Evolutionary conservation across 53 echinoderm and acorn worm species (phyloP).

Genomic region (Temnopleurus reevesii): DNA sequence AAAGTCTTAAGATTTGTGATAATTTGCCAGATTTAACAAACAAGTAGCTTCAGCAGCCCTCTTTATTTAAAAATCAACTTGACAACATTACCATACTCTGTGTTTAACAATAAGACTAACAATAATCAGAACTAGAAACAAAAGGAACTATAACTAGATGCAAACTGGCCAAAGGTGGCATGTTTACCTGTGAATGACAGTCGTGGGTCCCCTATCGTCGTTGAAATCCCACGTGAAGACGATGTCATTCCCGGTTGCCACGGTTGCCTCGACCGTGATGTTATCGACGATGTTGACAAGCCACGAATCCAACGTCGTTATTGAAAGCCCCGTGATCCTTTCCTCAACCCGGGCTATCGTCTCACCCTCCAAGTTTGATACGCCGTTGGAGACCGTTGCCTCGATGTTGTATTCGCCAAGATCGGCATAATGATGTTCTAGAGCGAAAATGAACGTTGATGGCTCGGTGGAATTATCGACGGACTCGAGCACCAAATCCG

Average conservation of each 20-base stretch:
- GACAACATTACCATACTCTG: no score
- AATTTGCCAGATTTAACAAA: no score
- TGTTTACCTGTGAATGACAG: conserved; percentile 30
- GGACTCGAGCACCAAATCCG: not conserved
- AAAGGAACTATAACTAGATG: no score
- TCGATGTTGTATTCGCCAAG: conserved; percentile 68
- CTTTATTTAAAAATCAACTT: no score
- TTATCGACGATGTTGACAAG: conserved; percentile 64
- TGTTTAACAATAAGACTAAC: no score
- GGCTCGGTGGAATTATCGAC: conserved; percentile 39
- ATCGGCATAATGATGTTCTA: conserved; percentile 60
- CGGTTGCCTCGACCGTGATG: conserved; percentile 65
- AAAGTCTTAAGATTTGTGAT: no score
- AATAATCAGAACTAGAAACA: no score
- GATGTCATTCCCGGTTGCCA: conserved; percentile 74
- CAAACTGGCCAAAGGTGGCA: no score
- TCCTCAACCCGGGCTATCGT: conserved; percentile 79
- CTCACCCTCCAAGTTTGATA: conserved; percentile 60
- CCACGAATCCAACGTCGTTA: conserved; percentile 60
- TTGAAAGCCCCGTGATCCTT: conserved; percentile 70
- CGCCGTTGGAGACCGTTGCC: conserved; percentile 65
- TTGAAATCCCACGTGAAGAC: conserved; percentile 83
- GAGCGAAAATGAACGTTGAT: conserved; percentile 55
- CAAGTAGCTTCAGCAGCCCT: no score
- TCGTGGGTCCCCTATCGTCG: conserved; percentile 50